Base-by-base conservation (phyloP, 2,888 invertebrate genomes). In the Stenotaenia linearis region DNA sequence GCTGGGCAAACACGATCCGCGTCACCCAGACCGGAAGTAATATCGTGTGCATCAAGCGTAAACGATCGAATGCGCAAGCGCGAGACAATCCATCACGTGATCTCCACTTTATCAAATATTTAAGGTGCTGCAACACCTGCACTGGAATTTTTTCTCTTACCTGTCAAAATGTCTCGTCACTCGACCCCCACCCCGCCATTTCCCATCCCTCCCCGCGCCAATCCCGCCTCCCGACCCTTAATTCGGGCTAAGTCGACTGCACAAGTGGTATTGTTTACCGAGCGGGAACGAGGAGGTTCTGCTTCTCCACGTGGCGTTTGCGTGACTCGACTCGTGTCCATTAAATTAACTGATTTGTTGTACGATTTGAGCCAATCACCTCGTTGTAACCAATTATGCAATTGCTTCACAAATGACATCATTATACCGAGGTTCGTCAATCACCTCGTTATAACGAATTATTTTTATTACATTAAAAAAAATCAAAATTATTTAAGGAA, bases 11-110 rank as follows among this genome's bases (percentile, higher is more conserved):
- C 23, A 56, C 18, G 56, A 18, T 18, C 56, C 30, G 75, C 75
- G 75, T 75, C 75, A 21, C 30, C 23, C 75, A 30, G 35, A 75
- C 75, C 78, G 78, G 78, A 78, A 78, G 78, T 78, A 78, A 78
- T 78, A 78, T 78, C 56, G 56, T 78, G 78, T 50, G 25, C 78
- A 56, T 50, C 15, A 28, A 30, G 50, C 78, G 78, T 78, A 50
- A 78, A 56, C 21, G 21, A 56, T 75, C 30, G 35, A 25, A 21
- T 75, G 75, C 75, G 75, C 75, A 75, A 18, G 35, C 75, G 75
- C 18, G 23, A 56, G 23, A 56, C 21, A 56, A 56, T 23, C 56
- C 56, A 56, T 56, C 56, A 56, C 56, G 56, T 56, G 56, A 56
- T 56, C 40, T 40, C 45, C 56, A 56, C 56, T 56, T 56, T 56